A percentile compares a stretch with the other conserved stretches of the same genome.
These are phyloP conservation scores for Acridotheres tristis DNA, from an alignment of 2,797 vertebrate genomes.

Conservation along the genomic window DNA sequence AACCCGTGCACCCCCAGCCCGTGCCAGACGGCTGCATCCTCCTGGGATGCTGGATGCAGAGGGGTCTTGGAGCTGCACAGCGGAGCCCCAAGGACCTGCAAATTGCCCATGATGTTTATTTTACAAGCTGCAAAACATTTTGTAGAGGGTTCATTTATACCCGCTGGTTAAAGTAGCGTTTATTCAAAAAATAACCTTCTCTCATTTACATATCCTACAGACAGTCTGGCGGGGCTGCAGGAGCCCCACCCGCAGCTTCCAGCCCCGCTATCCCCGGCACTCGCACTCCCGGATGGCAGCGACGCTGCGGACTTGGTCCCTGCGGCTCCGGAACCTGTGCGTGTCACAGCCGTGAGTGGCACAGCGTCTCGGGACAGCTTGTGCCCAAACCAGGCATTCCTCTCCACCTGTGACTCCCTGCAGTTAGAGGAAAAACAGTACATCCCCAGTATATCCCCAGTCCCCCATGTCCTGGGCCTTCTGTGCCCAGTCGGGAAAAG, in stretches of 20 bases:
- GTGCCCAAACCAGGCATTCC: constrained; percentile 73
- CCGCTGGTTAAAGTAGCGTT: not conserved
- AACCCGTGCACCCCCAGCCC: accelerated
- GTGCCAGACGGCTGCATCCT: not conserved
- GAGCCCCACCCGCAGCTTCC: not conserved
- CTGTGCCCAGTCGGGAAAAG: accelerated
- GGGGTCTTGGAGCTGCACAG: not conserved
- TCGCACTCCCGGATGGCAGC: constrained; percentile 76
- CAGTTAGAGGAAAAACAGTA: not conserved
- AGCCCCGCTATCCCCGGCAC: constrained; percentile 61
- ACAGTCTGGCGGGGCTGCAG: not conserved
- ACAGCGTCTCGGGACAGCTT: constrained; percentile 64
- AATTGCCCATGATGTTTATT: constrained; percentile 27
- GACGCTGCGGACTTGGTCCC: constrained; percentile 51
- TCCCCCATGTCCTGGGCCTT: accelerated
- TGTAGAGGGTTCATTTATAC: not conserved
- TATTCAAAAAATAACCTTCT: not conserved
- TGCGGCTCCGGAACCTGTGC: constrained; percentile 74
- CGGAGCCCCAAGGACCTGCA: not conserved
- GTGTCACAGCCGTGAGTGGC: constrained; percentile 69
- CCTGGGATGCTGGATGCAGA: not conserved
- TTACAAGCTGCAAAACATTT: constrained; percentile 18
- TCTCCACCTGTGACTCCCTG: constrained; percentile 73
- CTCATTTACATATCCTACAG: constrained; percentile 37
- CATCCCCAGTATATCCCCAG: accelerated